Percentiles rank a stretch among this genome's conserved stretches.
phyloP scores from a whole-genome alignment of 2,888 invertebrate genomes.

The Dynastes hyllus region DNA sequence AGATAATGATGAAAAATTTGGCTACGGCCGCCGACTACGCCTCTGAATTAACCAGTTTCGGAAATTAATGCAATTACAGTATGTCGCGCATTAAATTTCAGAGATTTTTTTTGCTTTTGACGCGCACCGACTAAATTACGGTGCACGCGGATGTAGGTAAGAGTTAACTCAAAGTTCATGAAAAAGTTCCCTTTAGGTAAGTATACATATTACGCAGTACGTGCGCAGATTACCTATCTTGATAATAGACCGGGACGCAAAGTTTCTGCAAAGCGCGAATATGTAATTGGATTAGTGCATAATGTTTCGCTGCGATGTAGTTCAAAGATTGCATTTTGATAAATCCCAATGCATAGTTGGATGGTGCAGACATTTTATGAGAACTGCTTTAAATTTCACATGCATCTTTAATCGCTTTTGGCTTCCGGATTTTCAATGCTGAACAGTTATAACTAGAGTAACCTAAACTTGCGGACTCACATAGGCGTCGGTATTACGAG shows the following conservation, averaged over 20 bases:
- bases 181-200: neutral
- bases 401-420: too few relatives aligned
- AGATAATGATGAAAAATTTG: constrained; percentile 45
- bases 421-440: too few relatives aligned
- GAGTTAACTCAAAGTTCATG: constrained; percentile 12
- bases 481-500: too few relatives aligned
- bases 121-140: constrained; percentile 14
- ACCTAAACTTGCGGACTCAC: too few relatives aligned
- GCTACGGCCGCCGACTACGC: constrained; percentile 28
- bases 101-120: constrained; percentile 21
- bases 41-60: constrained; percentile 23
- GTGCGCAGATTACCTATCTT: constrained; percentile 8
- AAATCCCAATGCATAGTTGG: too few relatives aligned
- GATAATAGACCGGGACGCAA: neutral
- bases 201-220: constrained; percentile 21
- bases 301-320: too few relatives aligned
- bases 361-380: too few relatives aligned
- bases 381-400: too few relatives aligned
- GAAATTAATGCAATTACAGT: constrained; percentile 41
- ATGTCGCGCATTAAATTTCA: constrained; percentile 26
- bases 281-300: neutral
- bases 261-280: constrained; percentile 6
- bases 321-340: too few relatives aligned
- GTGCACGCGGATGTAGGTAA: constrained; percentile 17
- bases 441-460: too few relatives aligned